Evolutionary conservation across 2,888 invertebrate species (phyloP).

Genomic region (Cheilosia vulpina): DNA sequence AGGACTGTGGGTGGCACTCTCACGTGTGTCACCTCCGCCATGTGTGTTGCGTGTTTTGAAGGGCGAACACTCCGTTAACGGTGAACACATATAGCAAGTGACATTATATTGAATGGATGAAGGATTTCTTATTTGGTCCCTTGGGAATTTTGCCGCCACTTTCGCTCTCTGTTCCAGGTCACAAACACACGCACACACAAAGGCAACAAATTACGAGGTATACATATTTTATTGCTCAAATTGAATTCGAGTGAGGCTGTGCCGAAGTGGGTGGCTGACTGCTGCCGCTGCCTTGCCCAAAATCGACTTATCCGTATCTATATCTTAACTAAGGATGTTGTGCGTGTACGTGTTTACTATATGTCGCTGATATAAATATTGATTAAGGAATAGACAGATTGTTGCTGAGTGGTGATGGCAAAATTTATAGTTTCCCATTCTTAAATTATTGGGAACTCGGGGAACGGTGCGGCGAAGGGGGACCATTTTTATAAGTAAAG

Average conservation of each 20-base stretch:
- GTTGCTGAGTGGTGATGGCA: slow-evolving; percentile 15
- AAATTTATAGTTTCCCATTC: slow-evolving; percentile 28
- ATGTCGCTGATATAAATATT: slow-evolving; percentile 40
- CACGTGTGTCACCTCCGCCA: slow-evolving; percentile 8
- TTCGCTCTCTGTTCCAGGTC: slow-evolving; percentile 11
- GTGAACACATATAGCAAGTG: slow-evolving; percentile 9
- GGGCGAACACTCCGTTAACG: slow-evolving; percentile 6
- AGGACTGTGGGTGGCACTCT: not conserved
- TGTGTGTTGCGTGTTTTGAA: slow-evolving; percentile 29
- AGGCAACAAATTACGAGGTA: slow-evolving; percentile 44
- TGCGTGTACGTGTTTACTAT: slow-evolving; percentile 12
- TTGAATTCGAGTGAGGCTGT: slow-evolving; percentile 22
- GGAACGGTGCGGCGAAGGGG: not conserved
- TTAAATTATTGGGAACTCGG: slow-evolving; percentile 16
- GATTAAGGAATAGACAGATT: slow-evolving; percentile 56
- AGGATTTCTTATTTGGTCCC: slow-evolving; percentile 40
- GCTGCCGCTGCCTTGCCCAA: not conserved
- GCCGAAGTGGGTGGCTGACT: not conserved
- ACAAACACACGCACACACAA: not conserved
- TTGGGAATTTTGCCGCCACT: slow-evolving; percentile 39
- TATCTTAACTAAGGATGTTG: slow-evolving; percentile 13
- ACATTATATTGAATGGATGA: slow-evolving; percentile 25
- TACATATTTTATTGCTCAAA: slow-evolving; percentile 54
- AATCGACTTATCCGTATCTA: not conserved
- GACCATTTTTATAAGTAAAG: not conserved